Evolutionary conservation across 2,888 invertebrate genomes (phyloP), one percentile per base, ranked within the genome.

Genomic region (Ophraella communa): DNA sequence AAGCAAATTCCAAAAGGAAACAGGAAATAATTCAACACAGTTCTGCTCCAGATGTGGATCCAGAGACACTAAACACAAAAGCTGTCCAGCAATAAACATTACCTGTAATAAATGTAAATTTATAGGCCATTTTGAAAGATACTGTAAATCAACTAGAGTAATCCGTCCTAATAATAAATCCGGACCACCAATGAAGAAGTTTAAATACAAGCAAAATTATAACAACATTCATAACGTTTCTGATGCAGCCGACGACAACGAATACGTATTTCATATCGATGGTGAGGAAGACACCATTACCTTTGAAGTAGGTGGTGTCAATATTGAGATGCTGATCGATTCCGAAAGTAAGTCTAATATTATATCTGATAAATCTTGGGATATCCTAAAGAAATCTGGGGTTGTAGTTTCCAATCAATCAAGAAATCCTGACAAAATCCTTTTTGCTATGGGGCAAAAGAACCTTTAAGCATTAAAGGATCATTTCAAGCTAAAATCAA

Each of bases 321-420:
- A n/a, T n/a, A 39, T 18, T 11, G 11, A 49, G 7, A 61, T 73
- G 60, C 20, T 74, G 5, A 68, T 75, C 20, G 72, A 74, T 53
- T 74, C 74, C 0, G 74, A 73, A n/a, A 64, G 70, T 35, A 67
- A 62, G 52, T 66, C 69, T 8, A 74, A 75, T 35, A 49, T 73
- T 10, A 60, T 74, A 17, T 66, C 55, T 20, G 52, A 68, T 7
- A 44, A 51, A 30, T 68, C 72, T 2, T 75, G 72, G 73, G 33
- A 68, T 39, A 11, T 8, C 14, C 52, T 67, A 39, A 73, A 74
- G 61, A 1, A 64, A 35, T 35, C 39, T 30, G 55, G 55, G 35
- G 54, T 68, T 23, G 60, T 49, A 27, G 65, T 68, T 5, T 51
- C 17, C n/a, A 57, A 69, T 18, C 66, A 71, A 65, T 44, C 44